Percentiles rank a stretch among this genome's conserved stretches.
Conservation (phyloP, 2,797 vertebrate genomes). For the Acipenser ruthenus region DNA sequence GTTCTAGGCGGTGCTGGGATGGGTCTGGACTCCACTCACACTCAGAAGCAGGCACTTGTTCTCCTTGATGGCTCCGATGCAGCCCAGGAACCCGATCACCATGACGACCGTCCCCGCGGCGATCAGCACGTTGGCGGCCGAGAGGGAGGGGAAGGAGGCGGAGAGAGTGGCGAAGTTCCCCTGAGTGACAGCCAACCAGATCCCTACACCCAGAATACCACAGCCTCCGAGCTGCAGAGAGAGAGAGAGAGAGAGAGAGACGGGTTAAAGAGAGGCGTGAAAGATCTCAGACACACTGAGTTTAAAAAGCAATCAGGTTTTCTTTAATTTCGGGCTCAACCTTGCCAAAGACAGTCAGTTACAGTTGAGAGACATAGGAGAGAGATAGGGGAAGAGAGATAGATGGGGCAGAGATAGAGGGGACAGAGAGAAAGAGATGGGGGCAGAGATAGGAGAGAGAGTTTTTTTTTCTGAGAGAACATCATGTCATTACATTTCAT, state of each 20-base stretch:
- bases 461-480: no score
- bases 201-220: constrained; percentile 89
- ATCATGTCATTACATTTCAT: no score
- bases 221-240: constrained; percentile 82
- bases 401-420: constrained; percentile 9
- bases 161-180: constrained; percentile 96
- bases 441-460: constrained; percentile 7
- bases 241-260: constrained; percentile 17
- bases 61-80: constrained; percentile 92
- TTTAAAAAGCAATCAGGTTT: no score
- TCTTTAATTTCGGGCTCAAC: no score
- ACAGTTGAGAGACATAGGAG: constrained; percentile 7
- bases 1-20: no score
- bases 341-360: no score
- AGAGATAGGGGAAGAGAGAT: constrained; percentile 3
- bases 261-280: not conserved
- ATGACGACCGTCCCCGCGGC: constrained; percentile 83
- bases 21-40: constrained; percentile 57
- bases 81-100: constrained; percentile 95
- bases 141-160: constrained; percentile 87
- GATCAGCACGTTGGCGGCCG: constrained; percentile 92
- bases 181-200: constrained; percentile 96
- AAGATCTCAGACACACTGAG: no score
- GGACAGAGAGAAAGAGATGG: no score
- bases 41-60: constrained; percentile 86